These are phyloP conservation scores for Carcinoscorpius rotundicauda DNA, from an alignment of 1,140 invertebrate species.

Conservation along the genomic window DNA sequence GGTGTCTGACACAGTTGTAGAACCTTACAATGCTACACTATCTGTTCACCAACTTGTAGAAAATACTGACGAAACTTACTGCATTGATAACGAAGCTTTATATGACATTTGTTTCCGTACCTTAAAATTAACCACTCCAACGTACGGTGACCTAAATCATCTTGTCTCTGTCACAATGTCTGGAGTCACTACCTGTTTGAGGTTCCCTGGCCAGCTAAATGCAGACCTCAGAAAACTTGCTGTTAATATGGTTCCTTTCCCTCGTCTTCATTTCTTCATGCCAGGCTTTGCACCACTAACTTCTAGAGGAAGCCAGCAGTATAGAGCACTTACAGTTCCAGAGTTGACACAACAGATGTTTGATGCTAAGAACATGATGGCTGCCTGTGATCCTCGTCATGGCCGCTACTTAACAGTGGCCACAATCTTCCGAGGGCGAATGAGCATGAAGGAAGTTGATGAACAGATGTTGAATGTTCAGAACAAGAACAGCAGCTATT, in stretches of 20 bases:
- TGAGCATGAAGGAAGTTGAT: constrained; percentile 86
- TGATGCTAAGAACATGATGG: constrained; percentile 56
- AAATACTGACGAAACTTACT: too few species aligned
- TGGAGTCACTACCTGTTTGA: constrained; percentile 47
- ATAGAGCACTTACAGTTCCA: constrained; percentile 59
- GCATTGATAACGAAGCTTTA: too few species aligned
- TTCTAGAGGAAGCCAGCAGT: constrained; percentile 71
- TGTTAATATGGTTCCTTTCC: constrained; percentile 93
- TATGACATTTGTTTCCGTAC: too few species aligned
- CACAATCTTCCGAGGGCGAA: constrained; percentile 81
- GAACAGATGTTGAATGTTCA: constrained; percentile 60
- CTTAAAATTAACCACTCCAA: constrained; percentile 28
- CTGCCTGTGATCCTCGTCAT: constrained; percentile 54
- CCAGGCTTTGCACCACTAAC: constrained; percentile 44
- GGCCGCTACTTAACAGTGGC: constrained; percentile 81
- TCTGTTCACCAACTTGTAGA: too few species aligned
- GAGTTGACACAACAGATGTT: constrained; percentile 58
- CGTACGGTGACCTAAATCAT: constrained; percentile 39
- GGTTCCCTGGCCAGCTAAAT: constrained; percentile 43
- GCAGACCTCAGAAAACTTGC: constrained; percentile 88
- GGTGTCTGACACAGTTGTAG: too few species aligned
- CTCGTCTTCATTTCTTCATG: constrained; percentile 42
- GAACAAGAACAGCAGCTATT: constrained; percentile 46
- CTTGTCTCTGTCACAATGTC: constrained; percentile 44
- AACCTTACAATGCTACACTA: too few species aligned